Conservation (phyloP, 2,888 invertebrate genomes). For the Lepidocyrtinus sp. region DNA sequence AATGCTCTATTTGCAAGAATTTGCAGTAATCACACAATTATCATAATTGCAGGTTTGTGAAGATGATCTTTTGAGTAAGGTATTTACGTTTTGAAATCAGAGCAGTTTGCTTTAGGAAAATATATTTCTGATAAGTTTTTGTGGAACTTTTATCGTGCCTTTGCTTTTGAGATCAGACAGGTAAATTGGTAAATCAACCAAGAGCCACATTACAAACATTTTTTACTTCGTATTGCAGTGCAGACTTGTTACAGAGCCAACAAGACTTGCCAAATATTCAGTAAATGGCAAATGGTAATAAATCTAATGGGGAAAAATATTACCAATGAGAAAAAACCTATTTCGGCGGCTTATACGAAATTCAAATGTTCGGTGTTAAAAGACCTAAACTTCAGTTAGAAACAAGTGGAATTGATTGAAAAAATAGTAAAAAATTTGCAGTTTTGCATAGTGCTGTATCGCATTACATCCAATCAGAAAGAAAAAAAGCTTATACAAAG, state of each 20-base stretch:
- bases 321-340: conserved; percentile 2
- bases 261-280: conserved; percentile 7
- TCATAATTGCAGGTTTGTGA: background rate
- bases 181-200: no score
- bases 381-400: background rate
- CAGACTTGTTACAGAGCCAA: conserved; percentile 1
- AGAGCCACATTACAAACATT: no score
- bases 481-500: conserved; percentile 12
- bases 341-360: background rate
- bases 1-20: background rate
- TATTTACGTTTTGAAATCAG: no score
- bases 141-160: no score
- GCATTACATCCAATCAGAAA: background rate
- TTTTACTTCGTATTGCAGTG: no score
- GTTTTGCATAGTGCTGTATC: conserved; percentile 6
- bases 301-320: background rate
- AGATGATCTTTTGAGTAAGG: no score
- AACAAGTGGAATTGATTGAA: background rate
- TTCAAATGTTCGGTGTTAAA: background rate
- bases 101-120: no score
- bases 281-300: no score
- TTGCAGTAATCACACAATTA: background rate
- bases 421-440: background rate
- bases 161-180: no score
- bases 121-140: no score